Base-by-base conservation (phyloP, 2,888 invertebrate species). In the Synanthedon andrenaeformis region DNA sequence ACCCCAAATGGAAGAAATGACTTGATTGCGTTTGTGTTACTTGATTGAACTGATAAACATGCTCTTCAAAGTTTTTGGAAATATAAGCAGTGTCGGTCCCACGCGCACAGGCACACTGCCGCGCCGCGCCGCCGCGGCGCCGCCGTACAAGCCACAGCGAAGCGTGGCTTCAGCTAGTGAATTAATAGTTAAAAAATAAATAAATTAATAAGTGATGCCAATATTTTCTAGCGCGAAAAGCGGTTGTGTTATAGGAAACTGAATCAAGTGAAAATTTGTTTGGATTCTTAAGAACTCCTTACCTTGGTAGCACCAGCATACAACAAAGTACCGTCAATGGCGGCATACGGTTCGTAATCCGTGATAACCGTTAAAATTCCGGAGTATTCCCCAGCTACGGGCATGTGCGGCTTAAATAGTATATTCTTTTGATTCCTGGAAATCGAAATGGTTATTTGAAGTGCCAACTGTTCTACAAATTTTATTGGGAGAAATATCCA, bases 281-380 rank as follows among this genome's bases (percentile, higher is more conserved):
- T 35, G 8, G 10, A 35, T 35, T 35, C 35, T 35, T 35, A 35
- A 35, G 28, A 8, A 35, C 8, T 35, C 3, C 8, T 28, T 58
- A 83, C 84, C 69, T 66, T 63, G 11, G 69, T 58, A 19, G 81
- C 70, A 41, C 85, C 85, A 12, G 74, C 72, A 50, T 64, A 60
- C 3, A 77, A 42, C 1, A 85, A 49, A 23, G 79, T 77, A n/a
- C 62, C 59, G 10, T 69, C 62, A 0, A 82, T 41, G 1, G 80
- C 77, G 51, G 80, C 70, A 0, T 66, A 59, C 0, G 78, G 70
- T 2, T 79, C 61, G 55, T 72, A 79, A 58, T 86, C 83, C 0
- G 70, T 64, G 4, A 83, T 62, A 2, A 79, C 73, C 0, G 62
- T 62, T 51, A 86, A 58, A 49, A 2, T 11, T 19, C 23, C 11